Conservation (phyloP, 2,113 vertebrate genomes). For the Clarias magur region DNA sequence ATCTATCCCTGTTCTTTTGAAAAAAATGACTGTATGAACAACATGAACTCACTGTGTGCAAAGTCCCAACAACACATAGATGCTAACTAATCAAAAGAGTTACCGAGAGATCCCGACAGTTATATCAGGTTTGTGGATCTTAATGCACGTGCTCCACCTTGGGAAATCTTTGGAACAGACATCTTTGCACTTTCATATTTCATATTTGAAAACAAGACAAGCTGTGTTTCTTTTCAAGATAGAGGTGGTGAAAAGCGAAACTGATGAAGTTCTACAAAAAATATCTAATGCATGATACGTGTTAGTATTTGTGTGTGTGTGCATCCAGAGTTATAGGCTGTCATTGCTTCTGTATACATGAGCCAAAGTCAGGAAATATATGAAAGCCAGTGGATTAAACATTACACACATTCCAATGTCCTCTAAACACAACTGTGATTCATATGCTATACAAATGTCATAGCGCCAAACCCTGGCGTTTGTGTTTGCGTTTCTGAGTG, state of each 20-base stretch:
- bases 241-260: too few species aligned
- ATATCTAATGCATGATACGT: background rate
- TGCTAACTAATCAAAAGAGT: background rate
- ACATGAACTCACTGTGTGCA: too few species aligned
- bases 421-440: slow-evolving; percentile 9
- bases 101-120: too few species aligned
- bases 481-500: slow-evolving; percentile 1
- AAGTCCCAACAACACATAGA: background rate
- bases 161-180: background rate
- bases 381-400: slow-evolving; percentile 18
- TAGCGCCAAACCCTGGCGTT: background rate
- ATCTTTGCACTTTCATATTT: background rate
- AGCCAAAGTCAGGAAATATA: background rate
- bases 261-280: background rate
- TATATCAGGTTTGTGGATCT: background rate
- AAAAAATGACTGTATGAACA: background rate
- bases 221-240: too few species aligned
- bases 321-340: background rate
- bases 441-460: background rate
- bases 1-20: background rate
- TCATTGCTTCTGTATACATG: background rate
- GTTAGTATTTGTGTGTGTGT: background rate
- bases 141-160: too few species aligned
- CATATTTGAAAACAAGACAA: too few species aligned
- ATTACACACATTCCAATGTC: background rate